Conservation (phyloP, 2,888 invertebrate genomes). For the Monochamus alternatus region DNA sequence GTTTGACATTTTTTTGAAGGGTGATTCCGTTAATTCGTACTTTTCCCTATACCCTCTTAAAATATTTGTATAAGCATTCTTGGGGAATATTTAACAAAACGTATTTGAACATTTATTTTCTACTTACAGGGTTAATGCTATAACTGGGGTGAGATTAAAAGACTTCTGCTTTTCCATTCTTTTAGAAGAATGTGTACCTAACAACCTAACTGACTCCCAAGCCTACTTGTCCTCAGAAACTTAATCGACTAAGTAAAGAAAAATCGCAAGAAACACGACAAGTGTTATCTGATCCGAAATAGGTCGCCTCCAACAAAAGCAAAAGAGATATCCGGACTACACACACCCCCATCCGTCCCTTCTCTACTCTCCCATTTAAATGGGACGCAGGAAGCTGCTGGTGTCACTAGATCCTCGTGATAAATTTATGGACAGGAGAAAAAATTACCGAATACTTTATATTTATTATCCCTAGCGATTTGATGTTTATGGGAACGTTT, state of each 20-base stretch:
- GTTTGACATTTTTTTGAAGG: too few species aligned
- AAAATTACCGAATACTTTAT: constrained; percentile 15
- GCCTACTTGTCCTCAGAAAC: not conserved
- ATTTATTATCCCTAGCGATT: constrained; percentile 15
- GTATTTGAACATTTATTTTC: too few species aligned
- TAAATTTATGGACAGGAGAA: constrained; percentile 6
- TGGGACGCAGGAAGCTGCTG: not conserved
- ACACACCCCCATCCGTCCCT: not conserved
- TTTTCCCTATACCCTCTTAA: too few species aligned
- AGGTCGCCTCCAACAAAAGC: not conserved
- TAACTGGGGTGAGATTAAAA: too few species aligned
- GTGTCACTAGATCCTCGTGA: constrained; percentile 8
- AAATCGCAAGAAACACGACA: constrained; percentile 7
- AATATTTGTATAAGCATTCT: too few species aligned
- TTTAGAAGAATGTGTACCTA: not conserved
- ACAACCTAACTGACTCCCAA: not conserved
- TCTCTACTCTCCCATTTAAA: constrained; percentile 9
- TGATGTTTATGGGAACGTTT: constrained; percentile 8
- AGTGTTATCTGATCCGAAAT: constrained; percentile 14
- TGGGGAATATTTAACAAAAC: too few species aligned
- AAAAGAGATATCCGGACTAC: constrained; percentile 4
- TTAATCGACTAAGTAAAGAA: constrained; percentile 12
- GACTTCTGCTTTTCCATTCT: not conserved
- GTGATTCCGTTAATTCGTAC: too few species aligned
- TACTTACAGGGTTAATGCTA: too few species aligned